A percentile compares a stretch with the other conserved stretches of the same genome.
These are phyloP conservation scores for Ceyx margarethae DNA, from an alignment of 2,113 vertebrate genomes.

Conservation along the genomic window DNA sequence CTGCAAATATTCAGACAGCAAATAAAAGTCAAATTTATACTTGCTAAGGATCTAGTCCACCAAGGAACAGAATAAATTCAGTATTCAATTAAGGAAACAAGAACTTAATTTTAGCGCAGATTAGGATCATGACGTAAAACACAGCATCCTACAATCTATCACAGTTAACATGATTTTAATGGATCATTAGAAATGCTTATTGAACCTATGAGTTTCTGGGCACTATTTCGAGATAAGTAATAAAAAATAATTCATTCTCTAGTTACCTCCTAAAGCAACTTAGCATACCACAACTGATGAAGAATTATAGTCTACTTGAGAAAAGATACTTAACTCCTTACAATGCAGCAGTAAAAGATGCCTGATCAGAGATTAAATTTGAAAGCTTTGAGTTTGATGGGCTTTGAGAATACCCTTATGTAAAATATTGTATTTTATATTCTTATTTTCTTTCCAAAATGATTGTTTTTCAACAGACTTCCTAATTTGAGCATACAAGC, in stretches of 20 bases:
- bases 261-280: conserved; percentile 49
- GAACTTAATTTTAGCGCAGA: conserved; percentile 31
- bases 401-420: not conserved
- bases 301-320: conserved; percentile 47
- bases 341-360: conserved; percentile 50
- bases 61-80: not conserved
- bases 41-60: not conserved
- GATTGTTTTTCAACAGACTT: not conserved
- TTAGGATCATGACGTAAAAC: conserved; percentile 7
- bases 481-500: not conserved
- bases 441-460: not conserved
- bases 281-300: not conserved
- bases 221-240: conserved; percentile 1
- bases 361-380: not conserved
- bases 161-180: conserved; percentile 29
- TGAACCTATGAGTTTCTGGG: conserved; percentile 46
- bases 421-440: not conserved
- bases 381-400: conserved; percentile 37
- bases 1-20: not conserved
- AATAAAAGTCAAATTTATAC: not conserved
- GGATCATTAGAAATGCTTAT: conserved; percentile 35
- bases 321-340: conserved; percentile 43
- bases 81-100: conserved; percentile 25
- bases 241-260: conserved; percentile 40
- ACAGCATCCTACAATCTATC: conserved; percentile 4